Evolutionary conservation across 2,888 invertebrate species (phyloP).

Genomic region (Meiosimyza platycephala): DNA sequence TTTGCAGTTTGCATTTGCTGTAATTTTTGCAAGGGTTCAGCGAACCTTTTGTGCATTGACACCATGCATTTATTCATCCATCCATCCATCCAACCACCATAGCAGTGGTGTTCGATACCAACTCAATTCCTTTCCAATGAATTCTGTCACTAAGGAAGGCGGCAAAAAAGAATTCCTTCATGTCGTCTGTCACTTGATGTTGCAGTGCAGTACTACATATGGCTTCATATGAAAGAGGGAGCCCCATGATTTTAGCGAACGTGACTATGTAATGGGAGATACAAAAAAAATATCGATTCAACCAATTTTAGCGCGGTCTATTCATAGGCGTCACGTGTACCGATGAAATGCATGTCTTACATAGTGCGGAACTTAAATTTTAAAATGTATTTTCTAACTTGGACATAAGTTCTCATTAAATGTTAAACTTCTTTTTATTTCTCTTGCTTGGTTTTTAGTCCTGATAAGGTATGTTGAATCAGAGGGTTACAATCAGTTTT

Average conservation of each 20-base stretch:
- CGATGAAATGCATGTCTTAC: no score
- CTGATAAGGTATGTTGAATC: no score
- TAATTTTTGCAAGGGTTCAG: conserved; percentile 26
- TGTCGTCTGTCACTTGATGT: conserved; percentile 5
- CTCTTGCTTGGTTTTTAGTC: no score
- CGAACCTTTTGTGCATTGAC: conserved; percentile 25
- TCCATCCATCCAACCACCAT: neutral
- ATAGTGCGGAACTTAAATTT: no score
- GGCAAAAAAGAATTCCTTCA: conserved; percentile 3
- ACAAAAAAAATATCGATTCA: neutral
- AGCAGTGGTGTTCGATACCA: conserved; percentile 12
- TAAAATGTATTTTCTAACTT: no score
- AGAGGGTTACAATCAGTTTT: no score
- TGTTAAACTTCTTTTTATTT: no score
- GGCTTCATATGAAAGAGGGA: conserved; percentile 20
- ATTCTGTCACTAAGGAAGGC: neutral
- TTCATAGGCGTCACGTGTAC: no score
- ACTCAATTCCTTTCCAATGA: conserved; percentile 15
- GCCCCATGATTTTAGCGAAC: conserved; percentile 7
- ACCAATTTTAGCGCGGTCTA: no score
- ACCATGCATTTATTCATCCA: neutral
- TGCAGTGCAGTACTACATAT: neutral
- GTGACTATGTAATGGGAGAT: conserved; percentile 10
- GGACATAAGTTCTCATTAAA: no score
- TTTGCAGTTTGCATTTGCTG: conserved; percentile 55